phyloP scores from a whole-genome alignment of 2,113 vertebrate species.

The Parotia lawesii region DNA sequence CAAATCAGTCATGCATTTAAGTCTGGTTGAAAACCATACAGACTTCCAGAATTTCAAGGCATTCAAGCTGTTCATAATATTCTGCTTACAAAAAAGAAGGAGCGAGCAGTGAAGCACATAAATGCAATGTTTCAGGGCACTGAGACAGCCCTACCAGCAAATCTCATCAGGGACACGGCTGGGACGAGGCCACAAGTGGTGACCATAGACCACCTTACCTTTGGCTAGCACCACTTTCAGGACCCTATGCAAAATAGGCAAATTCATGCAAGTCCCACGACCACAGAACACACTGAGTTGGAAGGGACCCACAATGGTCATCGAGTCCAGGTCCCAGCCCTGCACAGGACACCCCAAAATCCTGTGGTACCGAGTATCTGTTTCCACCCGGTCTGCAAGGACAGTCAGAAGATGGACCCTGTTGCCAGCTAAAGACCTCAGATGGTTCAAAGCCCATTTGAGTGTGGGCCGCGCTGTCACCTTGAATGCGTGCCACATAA shows the following conservation, averaged over 20 bases:
- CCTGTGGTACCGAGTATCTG: not conserved
- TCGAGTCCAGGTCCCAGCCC: not conserved
- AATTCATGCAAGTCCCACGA: not conserved
- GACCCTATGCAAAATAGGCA: not conserved
- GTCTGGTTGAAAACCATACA: not conserved
- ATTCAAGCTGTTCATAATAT: not conserved
- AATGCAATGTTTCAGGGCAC: not conserved
- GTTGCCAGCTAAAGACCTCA: not conserved
- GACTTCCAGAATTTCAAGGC: not conserved
- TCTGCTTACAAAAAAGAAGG: not conserved
- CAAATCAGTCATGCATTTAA: not conserved
- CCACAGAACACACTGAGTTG: not conserved
- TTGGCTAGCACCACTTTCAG: not conserved
- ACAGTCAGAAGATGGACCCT: not conserved
- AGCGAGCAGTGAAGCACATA: not conserved
- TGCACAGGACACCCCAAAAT: not conserved
- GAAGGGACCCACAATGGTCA: not conserved
- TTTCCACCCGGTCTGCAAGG: not conserved
- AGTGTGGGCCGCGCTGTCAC: not conserved
- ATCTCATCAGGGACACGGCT: not conserved
- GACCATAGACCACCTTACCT: fast-evolving
- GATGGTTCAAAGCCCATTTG: not conserved
- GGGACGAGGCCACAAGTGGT: fast-evolving
- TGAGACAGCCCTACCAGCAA: not conserved
- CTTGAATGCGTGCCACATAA: not conserved